phyloP scores from a whole-genome alignment of 1,140 invertebrate species.

The Euura lappo region DNA sequence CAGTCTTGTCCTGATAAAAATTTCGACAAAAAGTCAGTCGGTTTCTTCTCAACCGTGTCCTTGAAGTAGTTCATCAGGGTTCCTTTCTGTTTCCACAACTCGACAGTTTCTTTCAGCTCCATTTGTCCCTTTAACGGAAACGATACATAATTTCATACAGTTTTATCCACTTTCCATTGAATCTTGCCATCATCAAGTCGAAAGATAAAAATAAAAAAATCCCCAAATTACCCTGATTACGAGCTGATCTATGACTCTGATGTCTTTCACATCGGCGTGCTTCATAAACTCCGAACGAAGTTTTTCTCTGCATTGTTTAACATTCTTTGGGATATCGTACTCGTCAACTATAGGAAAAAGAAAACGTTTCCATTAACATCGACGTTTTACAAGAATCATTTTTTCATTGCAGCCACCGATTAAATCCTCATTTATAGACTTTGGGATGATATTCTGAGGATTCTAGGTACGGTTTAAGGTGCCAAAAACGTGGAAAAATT shows the following conservation, averaged over 20 bases:
- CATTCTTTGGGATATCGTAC: conserved; percentile 78
- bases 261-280: conserved; percentile 78
- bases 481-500: too few species aligned
- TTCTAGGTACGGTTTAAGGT: too few species aligned
- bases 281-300: conserved; percentile 82
- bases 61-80: conserved; percentile 89
- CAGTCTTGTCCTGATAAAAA: conserved; percentile 77
- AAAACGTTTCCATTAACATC: conserved; percentile 22
- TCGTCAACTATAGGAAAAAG: conserved; percentile 66
- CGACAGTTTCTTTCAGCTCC: conserved; percentile 87
- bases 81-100: conserved; percentile 86
- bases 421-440: too few species aligned
- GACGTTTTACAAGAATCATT: too few species aligned
- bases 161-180: conserved; percentile 3
- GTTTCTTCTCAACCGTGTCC: conserved; percentile 83
- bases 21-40: conserved; percentile 92
- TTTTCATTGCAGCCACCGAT: too few species aligned
- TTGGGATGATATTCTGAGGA: too few species aligned
- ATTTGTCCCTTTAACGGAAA: conserved; percentile 82
- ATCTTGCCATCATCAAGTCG: too few species aligned
- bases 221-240: conserved; percentile 80
- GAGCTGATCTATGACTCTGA: conserved; percentile 88
- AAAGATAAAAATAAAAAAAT: not conserved
- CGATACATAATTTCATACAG: conserved; percentile 11
- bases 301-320: conserved; percentile 73